Evolutionary conservation across 2,797 vertebrate species (phyloP), one percentile per base, ranked within the genome.

Genomic region (Paguma larvata): DNA sequence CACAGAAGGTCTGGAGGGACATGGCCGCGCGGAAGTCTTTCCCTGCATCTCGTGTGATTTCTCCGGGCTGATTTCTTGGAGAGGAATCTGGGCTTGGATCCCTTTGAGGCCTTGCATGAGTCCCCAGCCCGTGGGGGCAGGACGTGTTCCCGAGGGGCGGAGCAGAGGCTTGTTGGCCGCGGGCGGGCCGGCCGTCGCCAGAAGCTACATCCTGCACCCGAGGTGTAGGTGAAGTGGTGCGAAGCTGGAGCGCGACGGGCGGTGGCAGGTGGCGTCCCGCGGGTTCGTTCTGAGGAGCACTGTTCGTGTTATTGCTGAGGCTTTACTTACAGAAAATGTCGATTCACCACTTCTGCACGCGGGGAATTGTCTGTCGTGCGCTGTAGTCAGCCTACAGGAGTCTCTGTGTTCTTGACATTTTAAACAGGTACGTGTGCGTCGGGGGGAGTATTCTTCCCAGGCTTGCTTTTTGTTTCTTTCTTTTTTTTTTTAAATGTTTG

Each of bases 41-140:
- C n/a, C n/a, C 15, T 59, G 62, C 3, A 13, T 59, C n/a, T 84
- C 62, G 7, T 13, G 1, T 78, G 32, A 34, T 75, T 83, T 88
- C 41, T 92, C 8, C 19, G 13, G n/a, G 12, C 62, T 0, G 21
- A 59, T 56, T 86, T 23, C 89, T 85, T 38, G 34, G 56, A 65
- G 65, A 92, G 68, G 59, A 77, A 48, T 19, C 18, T 23, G 41
- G 48, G 38, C 11, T 59, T 73, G 77, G 32, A 13, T 72, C 25
- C 87, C 67, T 92, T 63, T 68, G 78, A 85, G 38, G 62, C 72
- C 34, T 78, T 78, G 46, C 38, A 30, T 30, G 59, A 48, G 13
- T 44, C 38, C 62, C 41, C 23, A 13, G 30, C 23, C 0, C 0
- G 23, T 27, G 38, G 30, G 7, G 5, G 56, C 3, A 0, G 10